These are phyloP conservation scores for Graptemys geographica DNA, from an alignment of 2,797 vertebrate genomes.

Conservation along the genomic window DNA sequence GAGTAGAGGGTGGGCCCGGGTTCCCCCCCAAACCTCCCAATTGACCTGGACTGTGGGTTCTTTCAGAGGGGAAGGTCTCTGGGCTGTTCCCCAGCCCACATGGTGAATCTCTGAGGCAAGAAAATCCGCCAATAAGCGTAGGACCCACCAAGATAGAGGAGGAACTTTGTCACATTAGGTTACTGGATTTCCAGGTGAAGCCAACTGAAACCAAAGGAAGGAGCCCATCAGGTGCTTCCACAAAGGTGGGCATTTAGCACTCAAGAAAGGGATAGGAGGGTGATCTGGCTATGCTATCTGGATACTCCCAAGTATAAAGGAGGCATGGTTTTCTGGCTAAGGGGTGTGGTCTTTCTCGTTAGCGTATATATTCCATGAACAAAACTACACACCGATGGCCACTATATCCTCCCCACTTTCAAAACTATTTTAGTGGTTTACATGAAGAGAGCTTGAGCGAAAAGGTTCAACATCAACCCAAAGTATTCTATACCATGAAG, in stretches of 20 bases:
- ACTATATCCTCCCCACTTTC: neutral
- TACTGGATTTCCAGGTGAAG: neutral
- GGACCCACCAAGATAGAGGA: no score
- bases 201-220: neutral
- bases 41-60: no score
- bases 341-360: neutral
- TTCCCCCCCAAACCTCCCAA: no score
- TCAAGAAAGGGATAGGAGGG: neutral
- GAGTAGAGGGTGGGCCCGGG: no score
- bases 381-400: neutral
- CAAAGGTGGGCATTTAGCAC: neutral
- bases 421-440: neutral
- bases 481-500: no score
- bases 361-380: neutral
- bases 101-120: no score
- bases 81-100: no score
- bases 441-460: neutral
- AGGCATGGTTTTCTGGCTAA: fast-evolving
- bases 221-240: neutral
- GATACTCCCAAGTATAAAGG: neutral
- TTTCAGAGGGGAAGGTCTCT: no score
- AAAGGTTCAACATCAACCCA: neutral
- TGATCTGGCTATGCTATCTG: neutral
- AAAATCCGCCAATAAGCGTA: no score
- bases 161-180: neutral